Conservation (phyloP, 2,888 invertebrate genomes). For the Mayetiola destructor region DNA sequence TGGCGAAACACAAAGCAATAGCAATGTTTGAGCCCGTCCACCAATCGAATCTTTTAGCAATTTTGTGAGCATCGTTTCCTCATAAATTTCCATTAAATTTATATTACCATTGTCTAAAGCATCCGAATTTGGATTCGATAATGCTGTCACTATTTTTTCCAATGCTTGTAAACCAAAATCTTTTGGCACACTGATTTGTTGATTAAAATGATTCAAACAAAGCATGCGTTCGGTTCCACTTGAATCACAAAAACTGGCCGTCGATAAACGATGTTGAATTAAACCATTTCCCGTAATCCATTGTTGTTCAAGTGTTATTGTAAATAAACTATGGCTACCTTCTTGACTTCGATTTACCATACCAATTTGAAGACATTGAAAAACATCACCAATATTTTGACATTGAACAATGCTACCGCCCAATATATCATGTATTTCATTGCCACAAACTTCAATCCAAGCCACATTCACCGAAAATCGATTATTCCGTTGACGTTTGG, state of each 20-base stretch:
- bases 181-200: constrained; percentile 37
- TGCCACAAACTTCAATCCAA: constrained; percentile 58
- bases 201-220: constrained; percentile 34
- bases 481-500: constrained; percentile 44
- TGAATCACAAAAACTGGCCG: constrained; percentile 59
- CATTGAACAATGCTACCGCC: constrained; percentile 43
- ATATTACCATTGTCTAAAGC: background rate
- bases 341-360: constrained; percentile 44
- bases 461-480: constrained; percentile 52
- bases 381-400: constrained; percentile 48
- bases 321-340: constrained; percentile 51
- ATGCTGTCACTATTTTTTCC: constrained; percentile 47
- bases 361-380: constrained; percentile 54
- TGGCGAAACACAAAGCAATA: constrained; percentile 59
- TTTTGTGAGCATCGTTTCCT: constrained; percentile 53
- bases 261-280: constrained; percentile 54
- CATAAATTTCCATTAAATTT: constrained; percentile 21
- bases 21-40: constrained; percentile 56
- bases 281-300: constrained; percentile 53
- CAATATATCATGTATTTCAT: constrained; percentile 46
- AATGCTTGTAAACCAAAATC: constrained; percentile 51
- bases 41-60: constrained; percentile 60
- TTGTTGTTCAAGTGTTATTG: constrained; percentile 58
- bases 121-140: constrained; percentile 37
- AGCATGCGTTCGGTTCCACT: constrained; percentile 41